Evolutionary conservation across 2,888 invertebrate genomes (phyloP).

Genomic region (Sinohyriopsis cumingii): DNA sequence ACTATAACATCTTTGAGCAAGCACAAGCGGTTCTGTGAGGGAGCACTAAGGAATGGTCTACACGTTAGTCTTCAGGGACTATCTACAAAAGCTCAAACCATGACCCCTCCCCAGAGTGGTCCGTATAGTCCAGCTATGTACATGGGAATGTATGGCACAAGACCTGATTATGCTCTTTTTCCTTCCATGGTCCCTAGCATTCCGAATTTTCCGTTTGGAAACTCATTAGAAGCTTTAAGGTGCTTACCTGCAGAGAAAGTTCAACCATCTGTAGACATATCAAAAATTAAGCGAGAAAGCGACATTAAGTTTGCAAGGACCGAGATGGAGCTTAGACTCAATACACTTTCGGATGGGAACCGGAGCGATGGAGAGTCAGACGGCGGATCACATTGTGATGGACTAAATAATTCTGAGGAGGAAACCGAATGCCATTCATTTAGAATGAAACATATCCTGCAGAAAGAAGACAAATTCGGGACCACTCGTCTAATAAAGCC

Average conservation of each 20-base stretch:
- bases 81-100: conserved; percentile 4
- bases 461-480: too few relatives aligned
- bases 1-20: conserved; percentile 93
- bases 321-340: too few relatives aligned
- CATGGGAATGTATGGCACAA: conserved; percentile 49
- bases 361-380: too few relatives aligned
- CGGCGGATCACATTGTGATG: too few relatives aligned
- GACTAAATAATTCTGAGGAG: too few relatives aligned
- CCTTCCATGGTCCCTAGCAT: conserved; percentile 43
- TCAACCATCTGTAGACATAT: conserved; percentile 6
- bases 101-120: conserved; percentile 14
- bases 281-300: too few relatives aligned
- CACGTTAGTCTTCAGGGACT: conserved; percentile 42
- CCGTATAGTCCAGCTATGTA: conserved; percentile 45
- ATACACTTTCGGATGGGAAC: too few relatives aligned
- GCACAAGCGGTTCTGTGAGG: conserved; percentile 96
- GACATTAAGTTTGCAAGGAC: too few relatives aligned
- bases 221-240: conserved; percentile 31
- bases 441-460: too few relatives aligned
- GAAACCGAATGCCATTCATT: too few relatives aligned
- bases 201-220: conserved; percentile 40
- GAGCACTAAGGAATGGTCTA: conserved; percentile 72
- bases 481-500: too few relatives aligned
- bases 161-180: conserved; percentile 55
- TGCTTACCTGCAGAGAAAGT: conserved; percentile 22